A percentile compares a stretch with the other conserved stretches of the same genome.
Evolutionary conservation across 2,888 invertebrate species (phyloP).

Genomic region (Caenorhabditis wallacei): DNA sequence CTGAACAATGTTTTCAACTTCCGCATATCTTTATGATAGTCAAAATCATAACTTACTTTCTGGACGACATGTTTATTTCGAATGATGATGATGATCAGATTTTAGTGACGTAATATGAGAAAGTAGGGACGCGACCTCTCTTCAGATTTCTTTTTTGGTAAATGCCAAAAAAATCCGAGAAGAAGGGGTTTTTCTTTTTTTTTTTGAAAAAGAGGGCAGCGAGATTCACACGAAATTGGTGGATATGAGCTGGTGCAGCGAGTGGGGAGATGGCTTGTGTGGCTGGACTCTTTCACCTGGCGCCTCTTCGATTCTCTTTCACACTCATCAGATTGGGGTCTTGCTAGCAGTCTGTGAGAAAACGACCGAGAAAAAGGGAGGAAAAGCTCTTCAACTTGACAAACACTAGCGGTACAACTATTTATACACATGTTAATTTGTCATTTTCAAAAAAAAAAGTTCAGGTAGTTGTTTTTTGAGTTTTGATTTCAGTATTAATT

Average conservation of each 20-base stretch:
- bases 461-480: not conserved
- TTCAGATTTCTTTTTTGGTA: slow-evolving; percentile 24
- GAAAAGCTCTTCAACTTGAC: slow-evolving; percentile 56
- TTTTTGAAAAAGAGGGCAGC: slow-evolving; percentile 19
- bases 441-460: slow-evolving; percentile 6
- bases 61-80: slow-evolving; percentile 59
- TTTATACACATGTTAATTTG: slow-evolving; percentile 56
- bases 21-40: not conserved
- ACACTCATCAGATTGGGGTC: slow-evolving; percentile 63
- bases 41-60: slow-evolving; percentile 59
- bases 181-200: slow-evolving; percentile 24
- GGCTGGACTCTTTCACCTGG: slow-evolving; percentile 63
- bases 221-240: slow-evolving; percentile 63
- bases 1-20: not conserved
- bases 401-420: slow-evolving; percentile 55
- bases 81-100: slow-evolving; percentile 3
- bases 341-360: slow-evolving; percentile 52
- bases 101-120: slow-evolving; percentile 47
- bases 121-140: slow-evolving; percentile 24
- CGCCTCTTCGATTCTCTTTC: slow-evolving; percentile 64
- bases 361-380: slow-evolving; percentile 21
- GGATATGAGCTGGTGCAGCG: slow-evolving; percentile 54
- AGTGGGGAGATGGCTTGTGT: slow-evolving; percentile 55
- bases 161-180: slow-evolving; percentile 29
- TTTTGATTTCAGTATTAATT: not conserved